Conservation (phyloP, 2,113 vertebrate species). For the Zosterops japonicus region DNA sequence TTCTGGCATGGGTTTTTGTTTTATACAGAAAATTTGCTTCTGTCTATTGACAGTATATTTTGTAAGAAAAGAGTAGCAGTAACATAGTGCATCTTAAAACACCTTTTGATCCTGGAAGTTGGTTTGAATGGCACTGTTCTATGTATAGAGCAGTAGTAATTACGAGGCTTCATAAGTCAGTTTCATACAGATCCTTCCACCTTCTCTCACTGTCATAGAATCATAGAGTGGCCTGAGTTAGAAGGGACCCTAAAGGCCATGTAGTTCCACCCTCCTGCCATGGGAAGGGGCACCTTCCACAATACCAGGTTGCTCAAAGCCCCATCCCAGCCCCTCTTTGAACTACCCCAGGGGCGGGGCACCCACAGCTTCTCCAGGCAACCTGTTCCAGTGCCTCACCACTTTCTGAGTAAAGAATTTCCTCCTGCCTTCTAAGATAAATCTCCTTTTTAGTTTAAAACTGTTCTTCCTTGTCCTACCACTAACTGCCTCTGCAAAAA, state of each 20-base stretch:
- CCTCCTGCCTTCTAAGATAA: not conserved
- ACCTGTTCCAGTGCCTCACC: not conserved
- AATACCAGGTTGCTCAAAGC: not conserved
- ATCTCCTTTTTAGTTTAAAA: not conserved
- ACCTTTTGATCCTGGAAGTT: not conserved
- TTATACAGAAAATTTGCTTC: not conserved
- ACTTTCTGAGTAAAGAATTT: not conserved
- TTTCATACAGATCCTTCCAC: accelerated
- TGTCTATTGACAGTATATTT: not conserved
- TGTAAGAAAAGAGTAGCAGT: not conserved
- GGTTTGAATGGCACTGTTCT: not conserved
- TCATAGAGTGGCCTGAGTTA: not conserved
- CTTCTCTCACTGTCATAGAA: not conserved
- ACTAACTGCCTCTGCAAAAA: not conserved
- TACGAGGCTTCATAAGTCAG: not conserved
- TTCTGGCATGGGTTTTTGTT: not conserved
- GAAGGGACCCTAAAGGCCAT: not conserved
- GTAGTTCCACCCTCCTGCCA: not conserved
- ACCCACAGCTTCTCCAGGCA: not conserved
- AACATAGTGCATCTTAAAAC: not conserved
- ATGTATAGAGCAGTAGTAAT: not conserved
- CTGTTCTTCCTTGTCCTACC: not conserved
- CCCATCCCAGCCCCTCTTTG: not conserved
- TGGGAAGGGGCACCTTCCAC: not conserved
- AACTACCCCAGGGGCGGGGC: not conserved